Percentiles rank a stretch among this genome's conserved stretches.
phyloP scores from a whole-genome alignment of 2,888 invertebrate genomes.

The Cheilosia impressa region DNA sequence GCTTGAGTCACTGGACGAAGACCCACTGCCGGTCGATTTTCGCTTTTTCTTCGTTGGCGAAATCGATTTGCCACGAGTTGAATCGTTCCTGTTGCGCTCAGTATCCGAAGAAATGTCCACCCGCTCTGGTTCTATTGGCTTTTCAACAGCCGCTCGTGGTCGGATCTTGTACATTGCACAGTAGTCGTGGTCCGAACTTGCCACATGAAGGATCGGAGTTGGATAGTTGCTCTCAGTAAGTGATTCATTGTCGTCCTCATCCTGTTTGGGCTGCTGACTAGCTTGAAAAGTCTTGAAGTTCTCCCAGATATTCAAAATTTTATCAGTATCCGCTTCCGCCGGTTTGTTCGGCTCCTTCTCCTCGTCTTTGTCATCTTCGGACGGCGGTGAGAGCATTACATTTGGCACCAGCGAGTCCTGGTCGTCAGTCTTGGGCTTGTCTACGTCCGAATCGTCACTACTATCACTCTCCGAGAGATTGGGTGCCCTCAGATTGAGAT shows the following conservation, averaged over 20 bases:
- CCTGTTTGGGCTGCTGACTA: slow-evolving; percentile 58
- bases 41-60: slow-evolving; percentile 81
- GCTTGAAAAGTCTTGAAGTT: slow-evolving; percentile 80
- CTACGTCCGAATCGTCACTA: slow-evolving; percentile 85
- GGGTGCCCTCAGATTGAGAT: slow-evolving; percentile 90
- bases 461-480: slow-evolving; percentile 94
- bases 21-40: slow-evolving; percentile 82
- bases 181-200: slow-evolving; percentile 91
- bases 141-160: slow-evolving; percentile 32
- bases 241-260: slow-evolving; percentile 64
- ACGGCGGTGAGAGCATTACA: slow-evolving; percentile 81
- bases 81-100: slow-evolving; percentile 78
- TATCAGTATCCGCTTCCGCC: slow-evolving; percentile 65
- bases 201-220: slow-evolving; percentile 85
- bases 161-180: slow-evolving; percentile 84
- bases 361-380: slow-evolving; percentile 80
- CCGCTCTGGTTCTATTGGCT: slow-evolving; percentile 78
- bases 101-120: slow-evolving; percentile 72
- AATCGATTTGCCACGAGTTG: slow-evolving; percentile 73
- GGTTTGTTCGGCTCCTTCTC: slow-evolving; percentile 76
- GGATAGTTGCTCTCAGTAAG: slow-evolving; percentile 73
- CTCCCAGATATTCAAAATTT: slow-evolving; percentile 81
- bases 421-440: slow-evolving; percentile 77
- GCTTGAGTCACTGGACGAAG: slow-evolving; percentile 90
- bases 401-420: slow-evolving; percentile 79